Conservation (phyloP, 2,113 vertebrate genomes). For the Henicopernis longicauda region DNA sequence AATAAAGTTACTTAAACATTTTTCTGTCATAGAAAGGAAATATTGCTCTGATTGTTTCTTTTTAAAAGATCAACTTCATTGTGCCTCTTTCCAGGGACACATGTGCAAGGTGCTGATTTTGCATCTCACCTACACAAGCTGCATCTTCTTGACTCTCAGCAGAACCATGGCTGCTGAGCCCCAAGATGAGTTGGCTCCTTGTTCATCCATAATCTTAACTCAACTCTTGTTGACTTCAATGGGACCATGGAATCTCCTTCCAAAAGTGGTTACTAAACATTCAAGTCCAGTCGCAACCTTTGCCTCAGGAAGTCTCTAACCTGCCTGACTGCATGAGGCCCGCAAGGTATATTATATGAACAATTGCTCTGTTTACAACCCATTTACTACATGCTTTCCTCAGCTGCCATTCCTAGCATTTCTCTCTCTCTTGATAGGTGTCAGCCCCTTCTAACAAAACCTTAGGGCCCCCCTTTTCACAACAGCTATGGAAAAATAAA, state of each 20-base stretch:
- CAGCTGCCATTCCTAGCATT: background rate
- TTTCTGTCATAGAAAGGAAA: background rate
- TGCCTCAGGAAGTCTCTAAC: background rate
- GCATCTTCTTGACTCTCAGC: background rate
- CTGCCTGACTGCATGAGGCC: background rate
- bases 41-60: background rate
- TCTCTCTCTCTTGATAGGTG: background rate
- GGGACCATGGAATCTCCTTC: background rate
- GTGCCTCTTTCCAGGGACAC: background rate
- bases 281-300: background rate
- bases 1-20: background rate
- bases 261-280: background rate
- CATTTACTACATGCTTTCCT: background rate
- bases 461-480: background rate
- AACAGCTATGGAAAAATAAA: background rate
- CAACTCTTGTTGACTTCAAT: background rate
- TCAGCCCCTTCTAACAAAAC: background rate
- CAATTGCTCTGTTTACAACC: background rate
- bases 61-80: background rate
- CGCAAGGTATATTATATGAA: background rate
- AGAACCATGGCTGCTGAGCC: background rate
- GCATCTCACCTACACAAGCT: background rate
- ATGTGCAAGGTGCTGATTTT: background rate
- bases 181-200: background rate
- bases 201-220: background rate